phyloP scores from a whole-genome alignment of 1,140 invertebrate species.

The Batillaria attramentaria region DNA sequence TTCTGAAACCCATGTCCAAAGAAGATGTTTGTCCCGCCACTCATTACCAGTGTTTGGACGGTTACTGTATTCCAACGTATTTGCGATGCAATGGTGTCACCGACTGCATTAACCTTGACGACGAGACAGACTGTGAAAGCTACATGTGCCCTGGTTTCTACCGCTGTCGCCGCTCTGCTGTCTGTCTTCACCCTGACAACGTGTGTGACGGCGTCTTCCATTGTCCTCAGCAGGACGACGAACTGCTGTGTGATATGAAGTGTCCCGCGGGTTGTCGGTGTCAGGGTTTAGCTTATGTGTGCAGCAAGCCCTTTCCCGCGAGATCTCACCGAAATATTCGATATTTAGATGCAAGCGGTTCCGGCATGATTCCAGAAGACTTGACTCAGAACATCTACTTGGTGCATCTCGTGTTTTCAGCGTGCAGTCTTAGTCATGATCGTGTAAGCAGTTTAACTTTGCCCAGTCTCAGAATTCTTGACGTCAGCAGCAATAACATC shows the following conservation, averaged over 20 bases:
- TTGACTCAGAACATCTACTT: not conserved
- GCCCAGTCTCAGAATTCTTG: not conserved
- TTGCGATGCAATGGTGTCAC: conserved; percentile 38
- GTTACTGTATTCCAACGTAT: conserved; percentile 33
- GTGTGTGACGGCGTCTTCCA: conserved; percentile 36
- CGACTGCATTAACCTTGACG: conserved; percentile 34
- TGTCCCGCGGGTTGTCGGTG: conserved; percentile 21
- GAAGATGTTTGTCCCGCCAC: conserved; percentile 25
- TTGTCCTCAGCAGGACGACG: conserved; percentile 32
- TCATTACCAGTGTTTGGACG: conserved; percentile 18
- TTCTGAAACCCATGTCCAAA: not conserved
- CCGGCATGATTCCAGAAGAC: not conserved
- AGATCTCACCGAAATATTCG: not conserved
- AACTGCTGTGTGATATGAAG: conserved; percentile 17
- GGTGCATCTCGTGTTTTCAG: not conserved
- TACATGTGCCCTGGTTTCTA: conserved; percentile 34
- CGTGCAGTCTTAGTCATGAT: not conserved
- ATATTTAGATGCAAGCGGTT: conserved; percentile 10
- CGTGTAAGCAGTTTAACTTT: not conserved
- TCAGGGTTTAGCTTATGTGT: conserved; percentile 17
- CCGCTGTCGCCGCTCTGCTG: conserved; percentile 18
- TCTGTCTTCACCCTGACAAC: conserved; percentile 32
- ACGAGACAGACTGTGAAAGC: conserved; percentile 27
- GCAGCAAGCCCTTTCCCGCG: not conserved
- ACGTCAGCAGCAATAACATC: conserved; percentile 34